These are phyloP conservation scores for Periophthalmus modestus DNA, from an alignment of 2,113 vertebrate genomes.

Conservation along the genomic window DNA sequence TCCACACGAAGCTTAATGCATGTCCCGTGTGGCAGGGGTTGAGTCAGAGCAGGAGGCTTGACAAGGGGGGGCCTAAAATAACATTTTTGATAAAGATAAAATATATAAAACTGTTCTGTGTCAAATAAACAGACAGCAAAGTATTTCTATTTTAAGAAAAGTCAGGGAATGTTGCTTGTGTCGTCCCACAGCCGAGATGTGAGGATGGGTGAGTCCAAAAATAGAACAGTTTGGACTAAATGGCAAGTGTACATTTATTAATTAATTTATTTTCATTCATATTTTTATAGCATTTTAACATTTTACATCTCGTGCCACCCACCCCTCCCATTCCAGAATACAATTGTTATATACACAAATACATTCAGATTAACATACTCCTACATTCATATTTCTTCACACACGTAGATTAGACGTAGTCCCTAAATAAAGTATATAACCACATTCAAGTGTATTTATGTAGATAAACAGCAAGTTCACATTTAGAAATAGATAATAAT, in stretches of 20 bases:
- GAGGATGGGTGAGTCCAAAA: neutral
- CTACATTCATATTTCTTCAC: no score
- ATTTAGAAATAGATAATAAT: neutral
- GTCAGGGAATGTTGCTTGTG: neutral
- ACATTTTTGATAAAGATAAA: neutral
- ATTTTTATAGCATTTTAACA: no score
- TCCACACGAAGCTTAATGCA: neutral
- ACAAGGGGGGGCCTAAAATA: neutral
- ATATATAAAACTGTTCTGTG: neutral
- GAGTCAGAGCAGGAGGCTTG: neutral
- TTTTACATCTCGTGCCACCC: no score
- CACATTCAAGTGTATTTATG: no score
- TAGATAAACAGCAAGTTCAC: neutral
- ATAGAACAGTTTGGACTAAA: neutral
- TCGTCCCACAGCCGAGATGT: neutral
- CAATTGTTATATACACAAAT: no score
- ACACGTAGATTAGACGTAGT: no score
- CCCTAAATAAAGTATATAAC: no score
- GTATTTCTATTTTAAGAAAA: neutral
- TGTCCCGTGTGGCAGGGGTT: neutral
- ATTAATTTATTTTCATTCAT: no score
- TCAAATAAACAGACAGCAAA: neutral
- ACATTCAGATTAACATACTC: no score
- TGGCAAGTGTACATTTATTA: no score
- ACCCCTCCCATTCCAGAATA: no score